phyloP scores from a whole-genome alignment of 2,113 vertebrate genomes.

The Thinocorus orbignyianus region DNA sequence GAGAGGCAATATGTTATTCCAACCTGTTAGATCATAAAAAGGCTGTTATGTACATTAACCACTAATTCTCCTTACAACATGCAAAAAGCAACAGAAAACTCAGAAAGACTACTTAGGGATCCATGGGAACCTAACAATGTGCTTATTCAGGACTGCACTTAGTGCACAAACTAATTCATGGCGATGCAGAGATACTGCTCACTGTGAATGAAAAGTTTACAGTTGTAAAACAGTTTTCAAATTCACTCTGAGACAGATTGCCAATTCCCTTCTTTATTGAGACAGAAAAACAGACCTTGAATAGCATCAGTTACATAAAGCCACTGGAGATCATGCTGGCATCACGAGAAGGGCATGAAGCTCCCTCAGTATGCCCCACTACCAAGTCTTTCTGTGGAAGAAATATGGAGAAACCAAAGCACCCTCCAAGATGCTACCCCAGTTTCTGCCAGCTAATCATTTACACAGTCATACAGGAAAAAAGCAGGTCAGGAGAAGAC shows the following conservation, averaged over 20 bases:
- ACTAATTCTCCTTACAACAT: not conserved
- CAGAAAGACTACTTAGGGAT: not conserved
- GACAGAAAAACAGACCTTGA: not conserved
- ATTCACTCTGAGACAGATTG: not conserved
- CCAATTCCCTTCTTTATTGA: not conserved
- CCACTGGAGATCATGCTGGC: not conserved
- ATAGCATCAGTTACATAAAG: not conserved
- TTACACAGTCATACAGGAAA: not conserved
- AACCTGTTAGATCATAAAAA: not conserved
- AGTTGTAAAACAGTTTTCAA: not conserved
- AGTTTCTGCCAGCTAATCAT: not conserved
- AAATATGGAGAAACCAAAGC: not conserved
- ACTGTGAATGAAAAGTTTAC: not conserved
- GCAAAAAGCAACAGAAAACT: not conserved
- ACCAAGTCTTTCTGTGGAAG: not conserved
- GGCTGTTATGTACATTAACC: not conserved
- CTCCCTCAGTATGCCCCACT: fast-evolving
- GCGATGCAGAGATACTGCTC: not conserved
- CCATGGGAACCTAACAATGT: not conserved
- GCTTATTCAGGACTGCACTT: not conserved
- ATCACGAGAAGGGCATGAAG: not conserved
- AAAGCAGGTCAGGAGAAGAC: not conserved
- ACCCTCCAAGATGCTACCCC: not conserved
- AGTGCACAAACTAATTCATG: not conserved
- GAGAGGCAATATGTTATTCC: not conserved